A percentile compares a stretch with the other conserved stretches of the same genome.
Conservation (phyloP, 1,140 invertebrate species). For the Coptotermes formosanus region DNA sequence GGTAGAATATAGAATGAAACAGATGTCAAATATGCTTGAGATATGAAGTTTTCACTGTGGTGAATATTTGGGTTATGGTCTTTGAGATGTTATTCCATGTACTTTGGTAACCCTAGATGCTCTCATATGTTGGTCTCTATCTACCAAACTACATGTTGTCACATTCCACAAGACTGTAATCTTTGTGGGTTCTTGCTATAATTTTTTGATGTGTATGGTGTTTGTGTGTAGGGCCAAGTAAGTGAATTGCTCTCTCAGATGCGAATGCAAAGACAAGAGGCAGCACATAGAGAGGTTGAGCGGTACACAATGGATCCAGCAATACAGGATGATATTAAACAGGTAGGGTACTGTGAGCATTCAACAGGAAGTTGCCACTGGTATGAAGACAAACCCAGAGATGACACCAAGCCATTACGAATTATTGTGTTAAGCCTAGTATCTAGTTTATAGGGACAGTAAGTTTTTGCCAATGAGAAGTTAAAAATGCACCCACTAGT, state of each 20-base stretch:
- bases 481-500: too few relatives aligned
- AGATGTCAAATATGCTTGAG: constrained; percentile 30
- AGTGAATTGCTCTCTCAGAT: constrained; percentile 88
- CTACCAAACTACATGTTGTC: too few relatives aligned
- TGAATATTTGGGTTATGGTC: not conserved
- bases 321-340: constrained; percentile 62
- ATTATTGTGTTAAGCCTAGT: too few relatives aligned
- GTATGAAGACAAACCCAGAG: too few relatives aligned
- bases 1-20: constrained; percentile 49
- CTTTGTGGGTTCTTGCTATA: too few relatives aligned
- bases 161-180: too few relatives aligned
- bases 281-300: constrained; percentile 45
- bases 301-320: constrained; percentile 62
- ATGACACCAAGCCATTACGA: too few relatives aligned
- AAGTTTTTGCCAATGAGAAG: too few relatives aligned
- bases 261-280: constrained; percentile 68
- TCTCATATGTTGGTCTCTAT: too few relatives aligned
- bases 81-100: not conserved
- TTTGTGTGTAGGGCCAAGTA: constrained; percentile 65
- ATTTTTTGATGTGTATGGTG: too few relatives aligned
- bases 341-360: constrained; percentile 46
- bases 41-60: not conserved
- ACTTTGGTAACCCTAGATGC: not conserved
- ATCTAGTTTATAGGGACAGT: too few relatives aligned
- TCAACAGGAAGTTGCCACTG: too few relatives aligned